Evolutionary conservation across 1,140 invertebrate species (phyloP).

Genomic region (Pogonognathellus flavescens): DNA sequence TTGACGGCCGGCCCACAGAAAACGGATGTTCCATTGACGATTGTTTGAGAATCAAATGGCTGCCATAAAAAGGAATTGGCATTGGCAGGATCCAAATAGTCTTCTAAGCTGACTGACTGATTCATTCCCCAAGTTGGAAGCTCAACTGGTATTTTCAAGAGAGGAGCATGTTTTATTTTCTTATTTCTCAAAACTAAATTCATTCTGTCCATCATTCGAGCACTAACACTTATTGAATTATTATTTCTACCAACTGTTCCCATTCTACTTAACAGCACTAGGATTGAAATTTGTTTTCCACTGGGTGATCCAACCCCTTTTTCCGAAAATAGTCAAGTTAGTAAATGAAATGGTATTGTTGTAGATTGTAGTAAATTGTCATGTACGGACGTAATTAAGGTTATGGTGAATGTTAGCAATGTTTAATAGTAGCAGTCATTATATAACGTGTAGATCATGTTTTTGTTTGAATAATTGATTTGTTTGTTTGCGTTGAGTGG

Average conservation of each 20-base stretch:
- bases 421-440: no score
- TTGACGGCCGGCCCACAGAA: slow-evolving; percentile 62
- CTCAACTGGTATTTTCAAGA: slow-evolving; percentile 58
- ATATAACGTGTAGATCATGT: background rate
- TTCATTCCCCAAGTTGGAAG: slow-evolving; percentile 64
- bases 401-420: background rate
- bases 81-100: slow-evolving; percentile 62
- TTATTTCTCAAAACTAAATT: slow-evolving; percentile 12
- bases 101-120: slow-evolving; percentile 60
- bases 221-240: slow-evolving; percentile 31
- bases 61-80: slow-evolving; percentile 60
- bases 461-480: background rate
- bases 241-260: slow-evolving; percentile 2
- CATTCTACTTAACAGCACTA: slow-evolving; percentile 30
- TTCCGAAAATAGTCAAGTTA: background rate
- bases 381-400: no score
- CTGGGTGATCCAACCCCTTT: slow-evolving; percentile 4
- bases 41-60: slow-evolving; percentile 40
- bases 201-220: slow-evolving; percentile 29
- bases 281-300: slow-evolving; percentile 27
- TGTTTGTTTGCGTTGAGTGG: background rate
- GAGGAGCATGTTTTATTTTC: slow-evolving; percentile 24
- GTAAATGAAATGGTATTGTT: no score
- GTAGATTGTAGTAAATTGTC: background rate
- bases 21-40: slow-evolving; percentile 42